Percentiles rank a stretch among this genome's conserved stretches.
phyloP scores from a whole-genome alignment of 2,113 vertebrate species.

The Gavialis gangeticus region DNA sequence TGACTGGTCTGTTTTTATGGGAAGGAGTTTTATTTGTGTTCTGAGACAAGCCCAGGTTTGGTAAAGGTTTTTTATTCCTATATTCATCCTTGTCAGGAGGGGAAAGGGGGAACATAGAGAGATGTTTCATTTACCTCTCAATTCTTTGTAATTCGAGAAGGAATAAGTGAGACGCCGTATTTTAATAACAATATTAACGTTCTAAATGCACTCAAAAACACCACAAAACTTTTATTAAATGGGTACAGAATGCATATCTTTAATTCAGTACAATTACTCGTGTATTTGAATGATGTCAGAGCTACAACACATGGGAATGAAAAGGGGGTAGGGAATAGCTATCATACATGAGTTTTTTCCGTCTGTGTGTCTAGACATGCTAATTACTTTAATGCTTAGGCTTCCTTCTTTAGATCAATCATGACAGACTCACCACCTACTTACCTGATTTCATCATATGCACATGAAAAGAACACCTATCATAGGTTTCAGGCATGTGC shows the following conservation, averaged over 20 bases:
- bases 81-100: background rate
- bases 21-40: background rate
- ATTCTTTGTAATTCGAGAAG: background rate
- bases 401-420: slow-evolving; percentile 25
- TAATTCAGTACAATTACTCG: background rate
- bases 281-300: background rate
- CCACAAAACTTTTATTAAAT: background rate
- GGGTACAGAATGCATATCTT: background rate
- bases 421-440: slow-evolving; percentile 19
- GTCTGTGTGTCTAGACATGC: background rate
- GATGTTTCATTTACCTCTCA: background rate
- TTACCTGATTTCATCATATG: slow-evolving; percentile 24
- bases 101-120: background rate
- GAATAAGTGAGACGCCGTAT: background rate
- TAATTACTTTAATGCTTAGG: slow-evolving; percentile 45
- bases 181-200: background rate
- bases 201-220: background rate
- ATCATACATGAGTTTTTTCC: background rate
- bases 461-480: slow-evolving; percentile 20
- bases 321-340: background rate
- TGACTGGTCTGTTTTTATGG: background rate
- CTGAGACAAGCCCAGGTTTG: background rate
- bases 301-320: background rate
- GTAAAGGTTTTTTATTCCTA: background rate
- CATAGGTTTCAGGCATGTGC: background rate